Conservation (phyloP, 2,797 vertebrate species). For the Acomys russatus region DNA sequence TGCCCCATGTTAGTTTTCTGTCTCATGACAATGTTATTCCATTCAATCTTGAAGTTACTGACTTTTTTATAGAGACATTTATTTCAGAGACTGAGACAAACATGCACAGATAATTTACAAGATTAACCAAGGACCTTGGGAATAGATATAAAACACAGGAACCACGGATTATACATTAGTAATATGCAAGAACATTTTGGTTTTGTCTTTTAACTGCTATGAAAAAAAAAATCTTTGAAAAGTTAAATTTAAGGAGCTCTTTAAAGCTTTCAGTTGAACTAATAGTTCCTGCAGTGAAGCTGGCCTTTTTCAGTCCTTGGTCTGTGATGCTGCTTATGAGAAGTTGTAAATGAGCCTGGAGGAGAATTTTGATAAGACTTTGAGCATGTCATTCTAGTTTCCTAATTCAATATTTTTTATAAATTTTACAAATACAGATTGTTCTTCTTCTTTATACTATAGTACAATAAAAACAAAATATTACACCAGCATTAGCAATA, state of each 20-base stretch:
- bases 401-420: background rate
- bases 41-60: slow-evolving; percentile 59
- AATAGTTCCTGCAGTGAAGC: background rate
- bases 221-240: slow-evolving; percentile 57
- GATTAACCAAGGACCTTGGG: background rate
- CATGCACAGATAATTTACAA: slow-evolving; percentile 49
- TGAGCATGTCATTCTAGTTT: slow-evolving; percentile 31
- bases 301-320: background rate
- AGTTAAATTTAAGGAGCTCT: background rate
- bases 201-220: slow-evolving; percentile 29
- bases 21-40: background rate
- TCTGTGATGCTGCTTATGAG: background rate
- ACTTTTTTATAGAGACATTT: slow-evolving; percentile 43
- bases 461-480: slow-evolving; percentile 33
- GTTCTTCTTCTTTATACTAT: background rate
- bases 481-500: background rate
- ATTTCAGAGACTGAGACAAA: slow-evolving; percentile 49
- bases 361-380: background rate
- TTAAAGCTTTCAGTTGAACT: background rate
- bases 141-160: slow-evolving; percentile 6
- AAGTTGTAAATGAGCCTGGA: slow-evolving; percentile 13
- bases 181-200: slow-evolving; percentile 2
- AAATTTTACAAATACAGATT: background rate
- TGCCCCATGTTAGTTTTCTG: slow-evolving; percentile 20
- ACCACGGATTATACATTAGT: background rate